phyloP scores from a whole-genome alignment of 2,888 invertebrate species.

The Branchellion lobata region DNA sequence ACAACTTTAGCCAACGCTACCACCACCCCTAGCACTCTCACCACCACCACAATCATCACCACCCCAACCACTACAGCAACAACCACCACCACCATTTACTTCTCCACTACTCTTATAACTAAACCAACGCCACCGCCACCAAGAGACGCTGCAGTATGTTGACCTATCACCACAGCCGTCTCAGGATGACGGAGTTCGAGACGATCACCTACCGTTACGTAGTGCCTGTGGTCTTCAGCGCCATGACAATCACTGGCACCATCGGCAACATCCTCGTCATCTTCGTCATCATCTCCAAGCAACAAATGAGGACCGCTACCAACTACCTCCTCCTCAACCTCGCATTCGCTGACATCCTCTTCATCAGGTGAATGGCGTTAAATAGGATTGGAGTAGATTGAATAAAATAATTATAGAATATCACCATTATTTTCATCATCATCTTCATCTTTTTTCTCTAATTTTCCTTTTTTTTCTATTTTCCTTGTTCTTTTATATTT shows the following conservation, averaged over 20 bases:
- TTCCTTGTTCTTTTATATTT: neutral
- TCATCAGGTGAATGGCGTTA: conserved; percentile 66
- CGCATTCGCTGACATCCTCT: conserved; percentile 81
- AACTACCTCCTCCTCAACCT: conserved; percentile 84
- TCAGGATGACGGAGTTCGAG: neutral
- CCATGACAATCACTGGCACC: conserved; percentile 38
- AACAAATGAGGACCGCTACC: conserved; percentile 76
- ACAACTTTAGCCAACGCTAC: too few species aligned
- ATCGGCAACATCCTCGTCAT: conserved; percentile 41
- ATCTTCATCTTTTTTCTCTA: neutral
- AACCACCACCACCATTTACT: too few species aligned
- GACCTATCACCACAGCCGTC: neutral
- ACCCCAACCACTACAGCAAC: too few species aligned
- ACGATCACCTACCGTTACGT: conserved; percentile 24
- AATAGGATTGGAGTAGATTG: too few species aligned
- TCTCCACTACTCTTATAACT: too few species aligned
- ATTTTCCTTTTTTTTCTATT: neutral
- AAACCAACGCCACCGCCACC: too few species aligned
- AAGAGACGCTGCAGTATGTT: neutral
- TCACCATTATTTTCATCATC: neutral
- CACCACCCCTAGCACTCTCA: too few species aligned
- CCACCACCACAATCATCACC: too few species aligned
- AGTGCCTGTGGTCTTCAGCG: conserved; percentile 26
- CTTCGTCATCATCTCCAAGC: conserved; percentile 39
- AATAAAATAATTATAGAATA: too few species aligned